A percentile compares a stretch with the other conserved stretches of the same genome.
These are phyloP conservation scores for Centropus unirufus DNA, from an alignment of 2,113 vertebrate species.

Conservation along the genomic window DNA sequence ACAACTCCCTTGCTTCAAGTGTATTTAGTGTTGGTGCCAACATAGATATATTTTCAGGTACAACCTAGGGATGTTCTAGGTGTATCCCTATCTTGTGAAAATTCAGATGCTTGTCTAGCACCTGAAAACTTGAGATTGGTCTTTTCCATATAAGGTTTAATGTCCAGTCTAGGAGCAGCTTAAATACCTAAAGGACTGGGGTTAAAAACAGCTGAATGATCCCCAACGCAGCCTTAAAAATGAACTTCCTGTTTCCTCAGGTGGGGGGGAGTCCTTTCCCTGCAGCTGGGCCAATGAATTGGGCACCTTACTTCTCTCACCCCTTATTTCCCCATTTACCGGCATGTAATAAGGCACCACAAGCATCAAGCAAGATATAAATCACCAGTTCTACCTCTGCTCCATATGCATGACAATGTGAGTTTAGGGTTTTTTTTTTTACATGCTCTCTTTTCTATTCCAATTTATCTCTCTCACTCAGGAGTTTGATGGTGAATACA, in stretches of 20 bases:
- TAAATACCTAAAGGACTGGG: background rate
- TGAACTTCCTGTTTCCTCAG: conserved; percentile 42
- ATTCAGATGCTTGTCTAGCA: background rate
- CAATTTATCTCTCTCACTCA: background rate
- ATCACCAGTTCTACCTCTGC: background rate
- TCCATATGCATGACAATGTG: background rate
- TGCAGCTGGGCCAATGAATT: conserved; percentile 8
- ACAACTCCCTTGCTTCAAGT: background rate
- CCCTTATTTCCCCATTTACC: background rate
- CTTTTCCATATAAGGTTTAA: conserved; percentile 16
- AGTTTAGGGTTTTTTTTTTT: background rate
- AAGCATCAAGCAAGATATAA: conserved; percentile 30
- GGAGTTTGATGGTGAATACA: background rate
- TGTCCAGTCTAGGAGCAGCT: conserved; percentile 3
- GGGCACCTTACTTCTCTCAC: conserved; percentile 32
- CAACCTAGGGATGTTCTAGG: background rate
- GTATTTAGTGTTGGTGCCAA: background rate
- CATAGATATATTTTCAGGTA: background rate
- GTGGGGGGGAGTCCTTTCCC: background rate
- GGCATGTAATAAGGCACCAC: background rate
- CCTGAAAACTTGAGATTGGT: background rate
- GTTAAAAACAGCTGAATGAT: conserved; percentile 37
- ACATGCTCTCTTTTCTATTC: conserved; percentile 28
- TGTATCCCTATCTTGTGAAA: conserved; percentile 26
- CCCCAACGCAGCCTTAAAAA: conserved; percentile 10